These are phyloP conservation scores for Rhadinocentrus ornatus DNA, from an alignment of 2,797 vertebrate genomes.

Conservation along the genomic window DNA sequence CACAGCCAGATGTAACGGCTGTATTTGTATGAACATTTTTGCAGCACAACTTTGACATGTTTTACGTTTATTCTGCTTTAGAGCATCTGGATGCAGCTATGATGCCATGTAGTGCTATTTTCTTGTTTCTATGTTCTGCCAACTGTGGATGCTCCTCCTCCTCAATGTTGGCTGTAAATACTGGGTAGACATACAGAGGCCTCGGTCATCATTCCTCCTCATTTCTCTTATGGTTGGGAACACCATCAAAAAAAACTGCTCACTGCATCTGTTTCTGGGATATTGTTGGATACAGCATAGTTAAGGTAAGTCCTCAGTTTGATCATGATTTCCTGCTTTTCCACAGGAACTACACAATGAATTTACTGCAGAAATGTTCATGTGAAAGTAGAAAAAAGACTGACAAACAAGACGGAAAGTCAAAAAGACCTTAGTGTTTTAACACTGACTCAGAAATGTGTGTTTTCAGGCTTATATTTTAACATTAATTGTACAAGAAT, in stretches of 20 bases:
- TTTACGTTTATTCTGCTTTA: neutral
- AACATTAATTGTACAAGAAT: neutral
- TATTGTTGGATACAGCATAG: neutral
- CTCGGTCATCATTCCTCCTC: neutral
- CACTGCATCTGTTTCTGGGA: constrained; percentile 2
- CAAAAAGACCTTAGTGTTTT: neutral
- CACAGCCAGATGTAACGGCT: too few species aligned
- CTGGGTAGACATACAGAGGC: constrained; percentile 4
- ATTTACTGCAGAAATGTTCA: neutral
- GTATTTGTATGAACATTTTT: too few species aligned
- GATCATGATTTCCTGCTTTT: neutral
- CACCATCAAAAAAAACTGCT: constrained; percentile 7
- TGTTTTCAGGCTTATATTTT: neutral
- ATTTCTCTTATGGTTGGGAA: constrained; percentile 10
- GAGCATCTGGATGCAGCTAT: neutral
- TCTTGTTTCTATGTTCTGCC: neutral
- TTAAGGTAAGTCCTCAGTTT: constrained; percentile 38
- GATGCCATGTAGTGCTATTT: neutral
- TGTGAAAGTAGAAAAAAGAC: neutral
- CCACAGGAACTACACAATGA: neutral
- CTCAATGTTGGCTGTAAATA: constrained; percentile 11
- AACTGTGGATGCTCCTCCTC: constrained; percentile 15
- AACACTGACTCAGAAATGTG: too few species aligned
- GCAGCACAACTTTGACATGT: too few species aligned
- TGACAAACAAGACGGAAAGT: neutral